Percentiles rank a stretch among this genome's conserved stretches.
Conservation (phyloP, 2,888 invertebrate species). For the Macropis europaea region DNA sequence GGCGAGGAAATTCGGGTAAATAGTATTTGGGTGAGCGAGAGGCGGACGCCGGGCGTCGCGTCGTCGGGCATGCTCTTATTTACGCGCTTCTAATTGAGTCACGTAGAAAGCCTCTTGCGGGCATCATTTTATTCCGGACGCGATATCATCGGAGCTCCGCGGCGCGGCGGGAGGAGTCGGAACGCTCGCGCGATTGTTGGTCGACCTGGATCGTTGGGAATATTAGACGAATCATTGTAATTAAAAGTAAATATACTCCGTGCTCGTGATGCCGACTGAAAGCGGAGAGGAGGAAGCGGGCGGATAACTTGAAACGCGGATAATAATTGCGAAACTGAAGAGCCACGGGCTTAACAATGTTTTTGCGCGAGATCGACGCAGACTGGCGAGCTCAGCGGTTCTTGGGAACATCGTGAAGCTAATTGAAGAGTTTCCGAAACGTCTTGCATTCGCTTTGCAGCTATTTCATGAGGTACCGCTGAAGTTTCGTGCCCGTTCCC, state of each 20-base stretch:
- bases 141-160: constrained; percentile 14
- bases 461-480: too few species aligned
- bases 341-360: background rate
- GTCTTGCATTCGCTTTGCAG: too few species aligned
- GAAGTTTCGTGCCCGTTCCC: too few species aligned
- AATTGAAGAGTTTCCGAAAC: too few species aligned
- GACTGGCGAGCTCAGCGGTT: background rate
- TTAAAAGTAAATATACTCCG: constrained; percentile 40
- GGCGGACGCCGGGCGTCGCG: background rate
- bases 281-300: background rate
- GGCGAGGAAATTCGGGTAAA: background rate
- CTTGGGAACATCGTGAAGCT: constrained; percentile 5
- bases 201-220: constrained; percentile 14
- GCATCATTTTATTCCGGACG: constrained; percentile 8
- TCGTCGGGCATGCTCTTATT: constrained; percentile 20
- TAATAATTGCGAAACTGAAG: constrained; percentile 21
- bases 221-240: constrained; percentile 36
- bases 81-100: constrained; percentile 35
- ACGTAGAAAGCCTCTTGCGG: constrained; percentile 16
- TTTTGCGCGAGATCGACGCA: background rate
- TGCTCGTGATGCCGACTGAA: background rate
- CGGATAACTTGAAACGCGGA: background rate
- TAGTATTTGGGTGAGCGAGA: background rate
- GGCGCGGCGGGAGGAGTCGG: background rate
- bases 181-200: background rate